These are phyloP conservation scores for Entelurus aequoreus DNA, from an alignment of 2,113 vertebrate species.

Conservation along the genomic window DNA sequence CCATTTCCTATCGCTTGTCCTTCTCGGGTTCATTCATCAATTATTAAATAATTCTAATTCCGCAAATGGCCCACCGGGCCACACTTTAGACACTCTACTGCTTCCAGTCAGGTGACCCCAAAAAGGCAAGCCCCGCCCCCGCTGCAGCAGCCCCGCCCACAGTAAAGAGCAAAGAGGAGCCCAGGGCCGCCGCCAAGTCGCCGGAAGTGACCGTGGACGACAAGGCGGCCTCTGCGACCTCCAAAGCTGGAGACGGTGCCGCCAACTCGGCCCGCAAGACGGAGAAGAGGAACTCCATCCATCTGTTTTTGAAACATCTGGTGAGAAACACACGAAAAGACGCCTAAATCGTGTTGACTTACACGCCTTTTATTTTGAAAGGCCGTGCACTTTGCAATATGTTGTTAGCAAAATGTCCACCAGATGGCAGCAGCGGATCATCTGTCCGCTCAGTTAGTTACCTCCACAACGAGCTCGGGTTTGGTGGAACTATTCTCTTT, in stretches of 20 bases:
- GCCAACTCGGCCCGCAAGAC: constrained; percentile 67
- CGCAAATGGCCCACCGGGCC: no score
- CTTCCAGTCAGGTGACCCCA: constrained; percentile 56
- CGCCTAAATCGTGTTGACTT: not conserved
- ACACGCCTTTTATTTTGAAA: not conserved
- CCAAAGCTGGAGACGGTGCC: constrained; percentile 66
- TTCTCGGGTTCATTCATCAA: no score
- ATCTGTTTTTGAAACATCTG: constrained; percentile 87
- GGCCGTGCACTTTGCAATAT: not conserved
- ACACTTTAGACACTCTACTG: not conserved
- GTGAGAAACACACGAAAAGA: constrained; percentile 59
- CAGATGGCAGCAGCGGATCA: constrained; percentile 57
- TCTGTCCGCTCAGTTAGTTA: no score
- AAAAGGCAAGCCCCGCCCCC: constrained; percentile 49
- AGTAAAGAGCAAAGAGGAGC: constrained; percentile 70
- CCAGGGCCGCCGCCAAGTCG: constrained; percentile 61
- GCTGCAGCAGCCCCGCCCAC: constrained; percentile 38
- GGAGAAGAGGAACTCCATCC: constrained; percentile 89
- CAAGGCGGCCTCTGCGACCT: constrained; percentile 48
- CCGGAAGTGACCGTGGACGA: constrained; percentile 50
- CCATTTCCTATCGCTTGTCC: no score
- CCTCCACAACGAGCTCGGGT: no score
- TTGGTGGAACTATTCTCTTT: no score
- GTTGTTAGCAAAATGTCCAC: constrained; percentile 32
- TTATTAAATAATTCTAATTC: no score